Percentiles rank a stretch among this genome's conserved stretches.
Conservation (phyloP, 2,888 invertebrate species). For the Lacanobia wlatinum region DNA sequence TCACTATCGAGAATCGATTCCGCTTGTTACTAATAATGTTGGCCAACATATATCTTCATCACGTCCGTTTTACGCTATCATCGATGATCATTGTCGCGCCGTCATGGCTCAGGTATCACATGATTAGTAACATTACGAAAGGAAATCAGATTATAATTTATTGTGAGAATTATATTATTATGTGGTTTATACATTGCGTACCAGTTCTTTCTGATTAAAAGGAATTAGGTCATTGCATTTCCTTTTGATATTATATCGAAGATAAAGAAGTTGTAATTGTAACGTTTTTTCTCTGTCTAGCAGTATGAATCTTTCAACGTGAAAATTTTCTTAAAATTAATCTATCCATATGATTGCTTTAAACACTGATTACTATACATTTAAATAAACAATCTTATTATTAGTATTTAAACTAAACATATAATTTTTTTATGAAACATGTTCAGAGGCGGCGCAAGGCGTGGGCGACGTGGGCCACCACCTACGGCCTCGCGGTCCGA, state of each 20-base stretch:
- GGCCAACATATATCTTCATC: conserved; percentile 13
- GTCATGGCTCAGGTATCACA: conserved; percentile 46
- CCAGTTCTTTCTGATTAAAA: conserved; percentile 14
- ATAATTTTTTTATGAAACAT: too few relatives aligned
- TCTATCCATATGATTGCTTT: too few relatives aligned
- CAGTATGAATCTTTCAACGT: too few relatives aligned
- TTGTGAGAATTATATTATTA: conserved; percentile 37
- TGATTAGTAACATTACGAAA: conserved; percentile 44
- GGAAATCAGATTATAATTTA: conserved; percentile 50
- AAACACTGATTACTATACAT: too few relatives aligned
- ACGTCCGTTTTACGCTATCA: conserved; percentile 19
- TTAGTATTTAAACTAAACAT: too few relatives aligned
- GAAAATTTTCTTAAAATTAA: background rate
- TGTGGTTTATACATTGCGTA: background rate
- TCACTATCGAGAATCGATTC: conserved; percentile 41
- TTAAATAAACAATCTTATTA: too few relatives aligned
- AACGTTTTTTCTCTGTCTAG: background rate
- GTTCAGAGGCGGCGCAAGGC: too few relatives aligned
- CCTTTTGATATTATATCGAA: background rate
- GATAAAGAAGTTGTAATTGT: background rate
- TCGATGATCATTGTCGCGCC: conserved; percentile 17
- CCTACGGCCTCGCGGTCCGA: too few relatives aligned
- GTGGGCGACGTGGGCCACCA: too few relatives aligned
- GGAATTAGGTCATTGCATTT: conserved; percentile 35
- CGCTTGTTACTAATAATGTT: conserved; percentile 23